Evolutionary conservation across 2,888 invertebrate genomes (phyloP).

Genomic region (Parnassius orleans): DNA sequence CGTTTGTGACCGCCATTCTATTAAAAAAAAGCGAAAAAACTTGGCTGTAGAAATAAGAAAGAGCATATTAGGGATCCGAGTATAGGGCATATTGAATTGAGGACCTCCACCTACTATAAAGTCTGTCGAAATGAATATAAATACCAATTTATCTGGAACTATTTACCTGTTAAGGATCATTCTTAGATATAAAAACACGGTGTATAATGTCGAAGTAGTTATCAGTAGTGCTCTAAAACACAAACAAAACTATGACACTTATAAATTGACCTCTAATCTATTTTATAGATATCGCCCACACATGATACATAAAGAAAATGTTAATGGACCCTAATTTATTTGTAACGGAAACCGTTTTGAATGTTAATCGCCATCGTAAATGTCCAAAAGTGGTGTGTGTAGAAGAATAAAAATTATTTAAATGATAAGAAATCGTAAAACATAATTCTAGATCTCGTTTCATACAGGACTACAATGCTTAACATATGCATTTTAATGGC

Average conservation of each 20-base stretch:
- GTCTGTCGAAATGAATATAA: too few species aligned
- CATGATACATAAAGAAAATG: conserved; percentile 11
- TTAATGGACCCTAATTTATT: conserved; percentile 20
- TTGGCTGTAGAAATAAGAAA: too few species aligned
- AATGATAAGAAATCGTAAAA: conserved; percentile 7
- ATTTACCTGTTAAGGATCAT: neutral
- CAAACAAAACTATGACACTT: conserved; percentile 15
- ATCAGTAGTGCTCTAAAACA: conserved; percentile 6
- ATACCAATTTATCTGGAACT: too few species aligned
- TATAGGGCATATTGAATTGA: too few species aligned
- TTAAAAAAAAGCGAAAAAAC: too few species aligned
- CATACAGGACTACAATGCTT: too few species aligned
- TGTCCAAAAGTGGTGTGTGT: conserved; percentile 7
- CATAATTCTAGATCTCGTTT: neutral
- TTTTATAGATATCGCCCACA: conserved; percentile 21
- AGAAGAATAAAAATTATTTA: conserved; percentile 7
- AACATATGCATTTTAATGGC: too few species aligned
- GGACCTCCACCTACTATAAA: too few species aligned
- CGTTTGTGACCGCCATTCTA: too few species aligned
- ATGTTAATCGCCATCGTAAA: conserved; percentile 20
- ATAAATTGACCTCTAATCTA: conserved; percentile 12
- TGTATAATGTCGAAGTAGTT: neutral
- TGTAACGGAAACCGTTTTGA: conserved; percentile 16
- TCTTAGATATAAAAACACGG: neutral
- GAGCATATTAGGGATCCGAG: too few species aligned